Conservation (phyloP, 2,888 invertebrate genomes). For the Cabera pusaria region DNA sequence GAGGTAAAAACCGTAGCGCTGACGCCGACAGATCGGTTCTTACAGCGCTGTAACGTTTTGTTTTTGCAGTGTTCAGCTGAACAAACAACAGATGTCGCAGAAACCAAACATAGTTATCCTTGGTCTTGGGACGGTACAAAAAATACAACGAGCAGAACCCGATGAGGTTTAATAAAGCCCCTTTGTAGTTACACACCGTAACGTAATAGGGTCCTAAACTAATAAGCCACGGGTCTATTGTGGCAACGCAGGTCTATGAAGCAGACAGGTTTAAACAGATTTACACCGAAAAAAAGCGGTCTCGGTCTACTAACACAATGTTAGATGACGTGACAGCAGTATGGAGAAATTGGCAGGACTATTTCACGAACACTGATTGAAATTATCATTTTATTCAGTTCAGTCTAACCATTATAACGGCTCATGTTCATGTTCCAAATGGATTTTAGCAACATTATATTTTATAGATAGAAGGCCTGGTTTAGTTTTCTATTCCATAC, state of each 20-base stretch:
- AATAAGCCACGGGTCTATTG: constrained; percentile 63
- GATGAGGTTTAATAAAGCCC: constrained; percentile 63
- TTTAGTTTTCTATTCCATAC: no score
- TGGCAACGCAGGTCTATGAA: constrained; percentile 50
- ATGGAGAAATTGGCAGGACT: background rate
- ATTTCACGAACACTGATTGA: no score
- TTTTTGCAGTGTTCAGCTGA: constrained; percentile 63
- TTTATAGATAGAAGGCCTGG: no score
- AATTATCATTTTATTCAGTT: no score
- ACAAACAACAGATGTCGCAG: constrained; percentile 59
- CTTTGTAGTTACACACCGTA: constrained; percentile 63
- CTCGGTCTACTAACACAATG: constrained; percentile 14
- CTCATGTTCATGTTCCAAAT: no score
- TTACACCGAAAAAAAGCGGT: constrained; percentile 60
- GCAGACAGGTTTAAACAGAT: constrained; percentile 64
- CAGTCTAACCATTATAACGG: no score
- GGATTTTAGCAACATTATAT: no score
- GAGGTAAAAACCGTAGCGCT: constrained; percentile 26
- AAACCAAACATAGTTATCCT: constrained; percentile 66
- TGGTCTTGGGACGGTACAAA: constrained; percentile 47
- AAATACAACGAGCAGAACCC: constrained; percentile 46
- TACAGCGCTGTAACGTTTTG: constrained; percentile 47
- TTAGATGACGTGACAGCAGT: constrained; percentile 8
- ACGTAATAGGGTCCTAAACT: constrained; percentile 77
- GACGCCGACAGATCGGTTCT: constrained; percentile 60